A percentile compares a stretch with the other conserved stretches of the same genome.
Conservation (phyloP, 2,888 invertebrate genomes). For the Brenthis daphne region DNA sequence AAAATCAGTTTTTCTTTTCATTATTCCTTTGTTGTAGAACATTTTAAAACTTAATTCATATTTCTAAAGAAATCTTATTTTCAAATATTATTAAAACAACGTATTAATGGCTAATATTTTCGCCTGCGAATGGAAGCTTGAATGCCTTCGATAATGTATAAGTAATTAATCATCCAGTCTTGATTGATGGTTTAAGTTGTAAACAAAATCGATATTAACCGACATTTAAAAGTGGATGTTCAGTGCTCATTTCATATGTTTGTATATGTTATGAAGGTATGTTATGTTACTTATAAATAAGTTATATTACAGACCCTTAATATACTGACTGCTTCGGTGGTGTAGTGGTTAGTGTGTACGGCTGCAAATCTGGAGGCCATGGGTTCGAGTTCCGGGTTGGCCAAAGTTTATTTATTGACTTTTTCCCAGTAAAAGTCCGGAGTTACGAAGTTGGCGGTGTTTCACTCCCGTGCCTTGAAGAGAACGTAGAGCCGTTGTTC, state of each 20-base stretch:
- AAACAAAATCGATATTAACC: conserved; percentile 53
- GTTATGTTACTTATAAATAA: not conserved
- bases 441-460: too few relatives aligned
- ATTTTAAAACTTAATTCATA: conserved; percentile 12
- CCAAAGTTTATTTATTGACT: too few relatives aligned
- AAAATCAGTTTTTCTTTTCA: not conserved
- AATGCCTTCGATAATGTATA: conserved; percentile 57
- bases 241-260: conserved; percentile 3
- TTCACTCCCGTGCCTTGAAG: too few relatives aligned
- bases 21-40: not conserved
- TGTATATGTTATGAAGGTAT: not conserved
- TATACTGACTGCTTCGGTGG: too few relatives aligned
- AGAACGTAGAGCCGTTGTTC: too few relatives aligned
- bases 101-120: conserved; percentile 15
- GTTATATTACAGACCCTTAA: too few relatives aligned
- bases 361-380: too few relatives aligned
- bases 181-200: conserved; percentile 55
- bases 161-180: conserved; percentile 54
- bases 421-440: too few relatives aligned
- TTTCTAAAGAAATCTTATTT: conserved; percentile 16
- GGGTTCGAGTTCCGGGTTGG: too few relatives aligned
- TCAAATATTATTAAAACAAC: conserved; percentile 11
- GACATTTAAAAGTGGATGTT: conserved; percentile 19
- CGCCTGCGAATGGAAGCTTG: conserved; percentile 9
- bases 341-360: too few relatives aligned